Conservation (phyloP, 2,113 vertebrate genomes). For the Cariama cristata region DNA sequence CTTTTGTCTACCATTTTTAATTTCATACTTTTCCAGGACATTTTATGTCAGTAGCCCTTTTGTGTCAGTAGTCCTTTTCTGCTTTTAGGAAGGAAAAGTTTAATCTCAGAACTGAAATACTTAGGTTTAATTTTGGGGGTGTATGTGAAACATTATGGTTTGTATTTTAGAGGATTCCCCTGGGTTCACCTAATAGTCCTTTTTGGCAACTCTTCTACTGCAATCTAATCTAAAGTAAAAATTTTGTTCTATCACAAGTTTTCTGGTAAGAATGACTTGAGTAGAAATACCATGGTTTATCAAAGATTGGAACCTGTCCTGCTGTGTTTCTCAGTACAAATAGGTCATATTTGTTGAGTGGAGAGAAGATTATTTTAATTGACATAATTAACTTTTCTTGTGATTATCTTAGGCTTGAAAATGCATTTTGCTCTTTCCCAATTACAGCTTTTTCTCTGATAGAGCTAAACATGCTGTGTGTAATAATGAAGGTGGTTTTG, state of each 20-base stretch:
- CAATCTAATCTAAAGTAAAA: neutral
- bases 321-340: constrained; percentile 25
- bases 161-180: neutral
- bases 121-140: neutral
- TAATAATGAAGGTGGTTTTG: constrained; percentile 54
- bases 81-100: neutral
- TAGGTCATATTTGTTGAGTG: constrained; percentile 49
- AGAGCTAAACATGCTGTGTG: constrained; percentile 42
- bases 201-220: neutral
- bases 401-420: constrained; percentile 54
- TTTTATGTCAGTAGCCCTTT: neutral
- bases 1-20: neutral
- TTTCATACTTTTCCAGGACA: neutral
- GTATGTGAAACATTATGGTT: neutral
- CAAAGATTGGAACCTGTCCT: neutral
- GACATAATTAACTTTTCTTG: constrained; percentile 65
- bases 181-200: neutral
- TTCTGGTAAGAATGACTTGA: neutral
- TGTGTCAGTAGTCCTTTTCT: neutral
- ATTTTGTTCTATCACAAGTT: neutral
- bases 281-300: neutral
- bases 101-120: neutral
- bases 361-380: constrained; percentile 68
- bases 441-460: constrained; percentile 20
- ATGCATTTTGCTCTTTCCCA: constrained; percentile 27